Evolutionary conservation across 2,888 invertebrate genomes (phyloP), one percentile per base, ranked within the genome.

Genomic region (Amorpha juglandis): DNA sequence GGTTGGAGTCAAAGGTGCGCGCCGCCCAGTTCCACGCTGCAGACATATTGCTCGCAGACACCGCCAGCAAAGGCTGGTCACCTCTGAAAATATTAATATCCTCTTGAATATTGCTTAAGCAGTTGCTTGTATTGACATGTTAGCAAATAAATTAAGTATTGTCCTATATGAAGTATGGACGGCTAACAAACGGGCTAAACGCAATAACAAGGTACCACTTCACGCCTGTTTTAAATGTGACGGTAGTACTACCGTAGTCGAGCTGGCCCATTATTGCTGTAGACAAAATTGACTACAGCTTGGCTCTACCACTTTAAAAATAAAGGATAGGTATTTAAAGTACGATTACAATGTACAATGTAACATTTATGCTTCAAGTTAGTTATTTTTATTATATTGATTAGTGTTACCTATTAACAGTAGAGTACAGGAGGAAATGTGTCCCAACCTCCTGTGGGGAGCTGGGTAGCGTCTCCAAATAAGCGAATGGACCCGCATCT

Each of bases 401-500:
- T 77, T 19, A 42, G 19, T n/a, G 6, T 66, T 93, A 95, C 89
- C 96, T 95, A 87, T 94, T 94, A 71, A 94, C 91, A 1, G 95
- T 95, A 0, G 96, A 96, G 86, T 96, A 97, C 70, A 98, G 93
- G 63, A 96, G 94, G 88, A 97, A 98, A 88, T 96, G 96, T 0
- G 98, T 98, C 74, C 96, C 96, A 71, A 98, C 97, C 80, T 98
- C 97, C 83, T 97, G 96, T 0, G 98, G 98, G 21, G 96, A 94
- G 64, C 96, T 96, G 3, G 98, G 98, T 68, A 98, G 89, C 93
- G 97, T 97, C 90, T 98, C 98, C 86, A 98, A 90, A 83, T 98
- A 98, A 65, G 97, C 97, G 84, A 97, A 98, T 0, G 98, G 97
- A 0, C 98, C 98, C 4, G 97, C 96, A 79, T 98, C 97, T 80